Base-by-base conservation (phyloP, 2,797 vertebrate genomes). In the Hypotaenidia okinawae region DNA sequence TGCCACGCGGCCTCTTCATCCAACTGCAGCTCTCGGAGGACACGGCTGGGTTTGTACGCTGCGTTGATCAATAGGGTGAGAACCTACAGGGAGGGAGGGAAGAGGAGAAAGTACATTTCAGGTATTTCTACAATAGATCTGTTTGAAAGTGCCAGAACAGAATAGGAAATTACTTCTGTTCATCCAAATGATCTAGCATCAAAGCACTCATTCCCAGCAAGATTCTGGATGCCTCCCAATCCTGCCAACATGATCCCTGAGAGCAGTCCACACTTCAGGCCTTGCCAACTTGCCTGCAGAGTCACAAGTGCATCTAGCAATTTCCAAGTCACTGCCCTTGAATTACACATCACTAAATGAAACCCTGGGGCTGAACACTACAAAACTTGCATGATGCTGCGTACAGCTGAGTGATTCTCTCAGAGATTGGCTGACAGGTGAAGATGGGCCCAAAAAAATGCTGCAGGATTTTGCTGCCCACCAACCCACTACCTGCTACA, bases 41-140 rank as follows among this genome's bases (percentile, higher is more conserved):
- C 99, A 37, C 99, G 99, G 92, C 99, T 99, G 24, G 99, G 99
- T 95, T 99, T 99, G 97, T 99, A 99, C 51, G 99, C 99, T 0
- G 99, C 99, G 54, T 99, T 99, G 97, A 99, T 99, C 96, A 99
- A 97, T 81, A 99, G 97, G 81, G 98, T 99, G 96, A 99, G 98
- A 93, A 99, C 99, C 99, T 99, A 39, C 45, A 41, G 88, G 0
- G 32, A 30, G 27, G 39, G 45, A 95, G 62, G 84, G 57, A 91
- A 47, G 47, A 70, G 28, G 27, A 93, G 19, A 47, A 83, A 84
- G 93, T 58, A 89, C 0, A 2, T 93, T 95, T 58, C 85, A 92
- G 67, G 82, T 90, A 79, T 76, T 89, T 87, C 78, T 75, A 76
- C 52, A 77, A 43, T 43, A 79, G 74, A 95, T 87, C 78, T 63